Conservation (phyloP, 2,797 vertebrate genomes). For the Falco cherrug region DNA sequence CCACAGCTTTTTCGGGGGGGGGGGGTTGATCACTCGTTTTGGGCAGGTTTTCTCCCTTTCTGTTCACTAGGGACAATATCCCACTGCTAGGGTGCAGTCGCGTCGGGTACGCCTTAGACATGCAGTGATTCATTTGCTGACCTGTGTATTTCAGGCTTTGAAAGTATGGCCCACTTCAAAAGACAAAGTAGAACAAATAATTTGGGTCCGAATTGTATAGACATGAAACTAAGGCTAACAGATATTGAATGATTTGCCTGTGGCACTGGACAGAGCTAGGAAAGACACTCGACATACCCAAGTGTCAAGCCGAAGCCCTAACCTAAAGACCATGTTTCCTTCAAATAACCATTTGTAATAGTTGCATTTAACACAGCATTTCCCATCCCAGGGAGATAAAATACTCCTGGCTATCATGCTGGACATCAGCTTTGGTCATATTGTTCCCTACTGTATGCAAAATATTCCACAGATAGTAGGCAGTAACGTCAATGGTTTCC, state of each 20-base stretch:
- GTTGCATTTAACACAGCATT: background rate
- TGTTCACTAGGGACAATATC: background rate
- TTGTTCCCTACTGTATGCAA: background rate
- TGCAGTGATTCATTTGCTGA: background rate
- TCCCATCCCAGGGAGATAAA: background rate
- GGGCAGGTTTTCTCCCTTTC: background rate
- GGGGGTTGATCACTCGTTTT: rapidly evolving
- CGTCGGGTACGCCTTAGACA: background rate
- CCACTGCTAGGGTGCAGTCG: rapidly evolving
- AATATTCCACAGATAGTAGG: background rate
- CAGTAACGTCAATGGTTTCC: background rate
- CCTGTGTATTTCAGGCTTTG: background rate
- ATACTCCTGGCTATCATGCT: background rate
- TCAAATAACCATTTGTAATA: background rate
- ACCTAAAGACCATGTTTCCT: background rate
- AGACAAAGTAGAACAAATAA: background rate
- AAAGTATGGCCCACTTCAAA: background rate
- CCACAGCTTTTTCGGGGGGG: background rate
- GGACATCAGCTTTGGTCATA: background rate
- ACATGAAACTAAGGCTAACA: background rate
- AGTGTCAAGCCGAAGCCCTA: background rate
- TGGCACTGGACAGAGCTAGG: background rate
- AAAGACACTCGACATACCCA: background rate
- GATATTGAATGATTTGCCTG: background rate
- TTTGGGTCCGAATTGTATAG: background rate